Evolutionary conservation across 1,140 invertebrate species (phyloP), one percentile per base, ranked within the genome.

Genomic region (Eupristina koningsbergeri): DNA sequence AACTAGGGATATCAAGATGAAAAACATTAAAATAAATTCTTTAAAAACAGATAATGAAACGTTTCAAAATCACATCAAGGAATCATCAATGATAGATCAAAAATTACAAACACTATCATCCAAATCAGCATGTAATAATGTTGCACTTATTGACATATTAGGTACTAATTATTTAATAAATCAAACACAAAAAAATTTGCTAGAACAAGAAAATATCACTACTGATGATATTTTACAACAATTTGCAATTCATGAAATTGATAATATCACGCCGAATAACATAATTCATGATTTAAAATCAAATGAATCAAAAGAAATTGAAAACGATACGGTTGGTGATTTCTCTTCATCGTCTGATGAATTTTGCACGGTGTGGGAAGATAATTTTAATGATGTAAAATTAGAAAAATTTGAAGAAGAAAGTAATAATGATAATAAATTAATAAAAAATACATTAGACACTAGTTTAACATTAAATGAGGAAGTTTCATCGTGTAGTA

Each of bases 111-210:
- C 9, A 9, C 19, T 29, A 69, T 83, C 81, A 79, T n/a, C 36
- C 17, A 50, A 80, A 79, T 39, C 76, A 84, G 86, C 87, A 87
- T 71, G 85, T 86, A 88, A 81, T 50, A 82, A 81, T 79, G n/a
- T 75, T 13, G 83, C 69, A 64, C 34, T 85, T 61, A 78, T 86
- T 84, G 73, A 85, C 39, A 39, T 86, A 85, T 86, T 41, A 22
- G 29, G 36, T 69, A 22, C 5, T 19, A 47, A 80, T 45, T 45
- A 29, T 22, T 79, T 74, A 39, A 29, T 34, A 19, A 77, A 79
- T 39, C 64, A 81, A 26, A 31, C 79, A 81, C 74, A 45, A 84
- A 86, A 83, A 2, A n/a, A 17, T 83, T 53, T 77, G 76, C 79
- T 83, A 86, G 83, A 86, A 64, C 84, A 53, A 58, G 47, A 79